Percentiles rank a stretch among this genome's conserved stretches.
Conservation (phyloP, 2,888 invertebrate species). For the Lutraria lutraria region DNA sequence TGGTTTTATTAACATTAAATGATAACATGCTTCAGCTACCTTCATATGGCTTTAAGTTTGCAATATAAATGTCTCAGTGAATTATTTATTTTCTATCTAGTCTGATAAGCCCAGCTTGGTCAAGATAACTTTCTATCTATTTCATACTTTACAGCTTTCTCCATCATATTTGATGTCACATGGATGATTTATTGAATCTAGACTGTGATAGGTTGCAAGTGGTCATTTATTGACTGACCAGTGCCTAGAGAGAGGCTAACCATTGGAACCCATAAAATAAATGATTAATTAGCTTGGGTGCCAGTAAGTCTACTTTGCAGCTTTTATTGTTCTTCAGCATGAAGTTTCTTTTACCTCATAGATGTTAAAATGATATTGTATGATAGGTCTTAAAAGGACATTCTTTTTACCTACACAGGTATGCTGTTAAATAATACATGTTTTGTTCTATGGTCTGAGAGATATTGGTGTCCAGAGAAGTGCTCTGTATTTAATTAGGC, state of each 20-base stretch:
- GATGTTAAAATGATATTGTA: not conserved
- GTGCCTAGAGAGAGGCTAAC: not conserved
- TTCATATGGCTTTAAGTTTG: slow-evolving; percentile 38
- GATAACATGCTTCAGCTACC: slow-evolving; percentile 16
- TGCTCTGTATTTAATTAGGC: not conserved
- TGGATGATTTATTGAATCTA: slow-evolving; percentile 10
- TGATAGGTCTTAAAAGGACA: not conserved
- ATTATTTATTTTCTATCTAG: slow-evolving; percentile 26
- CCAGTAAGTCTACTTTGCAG: not conserved
- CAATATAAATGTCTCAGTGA: slow-evolving; percentile 35
- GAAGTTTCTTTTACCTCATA: not conserved
- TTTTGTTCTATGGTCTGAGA: not conserved
- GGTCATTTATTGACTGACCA: slow-evolving; percentile 11
- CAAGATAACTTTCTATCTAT: slow-evolving; percentile 38
- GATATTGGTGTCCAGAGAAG: not conserved
- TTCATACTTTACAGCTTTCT: slow-evolving; percentile 18
- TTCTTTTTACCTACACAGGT: not conserved
- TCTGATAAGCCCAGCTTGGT: slow-evolving; percentile 39
- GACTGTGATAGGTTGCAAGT: not conserved
- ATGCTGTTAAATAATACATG: no score
- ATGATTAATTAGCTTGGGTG: slow-evolving; percentile 15
- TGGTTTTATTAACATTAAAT: not conserved
- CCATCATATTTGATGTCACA: not conserved
- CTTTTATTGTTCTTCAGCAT: not conserved
- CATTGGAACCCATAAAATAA: not conserved